Evolutionary conservation across 2,113 vertebrate genomes (phyloP).

Genomic region (Strigops habroptila): DNA sequence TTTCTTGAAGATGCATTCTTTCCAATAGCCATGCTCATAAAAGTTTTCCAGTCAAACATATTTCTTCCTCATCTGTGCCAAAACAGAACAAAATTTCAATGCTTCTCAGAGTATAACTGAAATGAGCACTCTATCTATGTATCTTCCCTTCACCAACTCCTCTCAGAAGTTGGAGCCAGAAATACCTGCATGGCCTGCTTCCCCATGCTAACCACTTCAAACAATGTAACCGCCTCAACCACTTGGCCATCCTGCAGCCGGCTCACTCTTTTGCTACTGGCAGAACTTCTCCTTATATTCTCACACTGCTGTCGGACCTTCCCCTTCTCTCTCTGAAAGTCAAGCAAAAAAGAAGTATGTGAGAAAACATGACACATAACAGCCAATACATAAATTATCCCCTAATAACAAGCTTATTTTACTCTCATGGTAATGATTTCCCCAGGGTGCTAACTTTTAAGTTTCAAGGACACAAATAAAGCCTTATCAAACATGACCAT

Average conservation of each 20-base stretch:
- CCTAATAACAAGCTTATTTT: neutral
- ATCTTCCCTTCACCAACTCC: neutral
- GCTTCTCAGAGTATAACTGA: neutral
- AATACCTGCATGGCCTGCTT: conserved; percentile 85
- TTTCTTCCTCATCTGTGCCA: neutral
- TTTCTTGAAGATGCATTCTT: neutral
- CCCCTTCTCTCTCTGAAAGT: conserved; percentile 71
- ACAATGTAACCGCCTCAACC: conserved; percentile 85
- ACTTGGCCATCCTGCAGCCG: conserved; percentile 67
- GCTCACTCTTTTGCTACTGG: conserved; percentile 42
- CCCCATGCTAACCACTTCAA: conserved; percentile 89
- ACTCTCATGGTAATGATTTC: neutral
- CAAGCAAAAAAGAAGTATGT: neutral
- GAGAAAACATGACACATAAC: neutral
- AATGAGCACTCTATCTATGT: neutral
- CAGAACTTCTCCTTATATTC: conserved; percentile 71
- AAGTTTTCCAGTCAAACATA: neutral
- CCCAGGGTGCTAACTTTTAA: neutral
- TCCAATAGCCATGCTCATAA: neutral
- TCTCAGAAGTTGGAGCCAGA: neutral
- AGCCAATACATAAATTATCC: neutral
- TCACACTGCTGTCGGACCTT: conserved; percentile 74
- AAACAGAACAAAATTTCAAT: neutral
- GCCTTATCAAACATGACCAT: neutral
- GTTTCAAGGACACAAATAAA: neutral